phyloP scores from a whole-genome alignment of 2,797 vertebrate genomes.

The Natrix natrix region DNA sequence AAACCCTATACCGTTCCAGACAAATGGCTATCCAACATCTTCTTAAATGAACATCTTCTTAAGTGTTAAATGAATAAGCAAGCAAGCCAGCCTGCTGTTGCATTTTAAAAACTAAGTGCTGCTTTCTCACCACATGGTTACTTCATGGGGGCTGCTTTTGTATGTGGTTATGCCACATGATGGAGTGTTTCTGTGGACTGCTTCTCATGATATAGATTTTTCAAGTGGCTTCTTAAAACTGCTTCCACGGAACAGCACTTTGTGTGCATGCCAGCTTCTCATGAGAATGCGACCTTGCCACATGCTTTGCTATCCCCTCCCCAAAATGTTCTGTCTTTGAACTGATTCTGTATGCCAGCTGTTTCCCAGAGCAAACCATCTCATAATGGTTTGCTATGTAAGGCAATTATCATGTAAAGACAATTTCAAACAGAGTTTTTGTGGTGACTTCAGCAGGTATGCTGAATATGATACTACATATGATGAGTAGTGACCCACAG shows the following conservation, averaged over 20 bases:
- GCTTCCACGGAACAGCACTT: neutral
- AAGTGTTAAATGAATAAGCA: neutral
- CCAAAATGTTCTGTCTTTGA: neutral
- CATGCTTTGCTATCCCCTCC: neutral
- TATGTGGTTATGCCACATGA: neutral
- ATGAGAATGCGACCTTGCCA: neutral
- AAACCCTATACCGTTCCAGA: too few species aligned
- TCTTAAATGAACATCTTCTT: too few species aligned
- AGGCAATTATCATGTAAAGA: neutral
- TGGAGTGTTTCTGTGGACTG: neutral
- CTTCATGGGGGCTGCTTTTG: neutral
- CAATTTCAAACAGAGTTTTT: neutral
- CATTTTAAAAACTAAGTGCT: neutral
- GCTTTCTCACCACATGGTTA: neutral
- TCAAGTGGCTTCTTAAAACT: neutral
- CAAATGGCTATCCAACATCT: too few species aligned
- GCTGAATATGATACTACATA: too few species aligned
- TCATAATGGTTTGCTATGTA: neutral
- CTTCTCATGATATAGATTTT: neutral
- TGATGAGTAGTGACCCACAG: neutral
- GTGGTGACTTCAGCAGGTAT: neutral
- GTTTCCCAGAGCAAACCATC: neutral
- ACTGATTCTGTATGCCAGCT: neutral
- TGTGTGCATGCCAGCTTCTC: slow-evolving; percentile 1
- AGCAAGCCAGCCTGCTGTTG: neutral